Evolutionary conservation across 2,113 vertebrate species (phyloP), one percentile per base, ranked within the genome.

Genomic region (Corythaeola cristata): DNA sequence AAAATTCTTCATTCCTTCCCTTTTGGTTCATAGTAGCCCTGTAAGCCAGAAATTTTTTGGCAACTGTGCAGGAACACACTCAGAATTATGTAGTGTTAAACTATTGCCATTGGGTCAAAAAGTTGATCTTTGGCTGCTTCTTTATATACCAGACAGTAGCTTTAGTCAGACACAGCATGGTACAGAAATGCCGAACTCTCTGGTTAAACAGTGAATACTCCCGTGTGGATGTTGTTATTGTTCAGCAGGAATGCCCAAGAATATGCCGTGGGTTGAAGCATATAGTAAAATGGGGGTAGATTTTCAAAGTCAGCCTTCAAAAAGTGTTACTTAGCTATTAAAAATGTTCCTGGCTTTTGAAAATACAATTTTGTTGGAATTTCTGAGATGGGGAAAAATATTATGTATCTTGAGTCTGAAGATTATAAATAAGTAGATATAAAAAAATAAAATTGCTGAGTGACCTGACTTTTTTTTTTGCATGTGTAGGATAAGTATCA

Each of bases 361-460:
- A 89, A 89, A 37, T 22, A 45, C 3, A 4, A 5, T 47, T 88
- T 60, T 55, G 13, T 67, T 88, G 60, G 37, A 15, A 10, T 52
- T 89, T 76, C 4, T 11, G 44, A 64, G 20, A 33, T 52, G 0
- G 10, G 28, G 23, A 78, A 52, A 49, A 24, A 56, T 32, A 19
- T 44, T 32, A 19, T 44, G 16, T 11, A 5, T 59, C 52, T 21
- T 8, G 44, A 59, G 47, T n/a, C 26, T 64, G 80, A 96, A 80
- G 30, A 50, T 56, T 45, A 20, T 68, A 68, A 83, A 81, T 89
- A 94, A 93, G 93, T 85, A 93, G 49, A 58, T 66, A 21, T 24
- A 18, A 41, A 72, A 44, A 58, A 63, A 23, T 24, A 33, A 79
- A 91, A 49, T 39, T 80, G 8, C 32, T 19, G 49, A 27, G 23